Conservation (phyloP, 2,888 invertebrate species). For the Patella caerulea region DNA sequence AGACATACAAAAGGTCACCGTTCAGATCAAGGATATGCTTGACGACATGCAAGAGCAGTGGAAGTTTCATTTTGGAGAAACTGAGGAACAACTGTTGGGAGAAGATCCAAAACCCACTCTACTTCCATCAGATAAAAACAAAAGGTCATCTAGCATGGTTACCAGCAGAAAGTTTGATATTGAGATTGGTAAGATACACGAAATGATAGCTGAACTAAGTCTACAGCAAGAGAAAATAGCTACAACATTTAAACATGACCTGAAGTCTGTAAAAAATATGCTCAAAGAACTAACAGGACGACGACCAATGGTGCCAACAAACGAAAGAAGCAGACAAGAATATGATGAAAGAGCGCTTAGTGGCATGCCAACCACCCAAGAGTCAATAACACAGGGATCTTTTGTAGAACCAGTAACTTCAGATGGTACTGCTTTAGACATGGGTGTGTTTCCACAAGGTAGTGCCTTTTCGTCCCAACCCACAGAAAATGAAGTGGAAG, state of each 20-base stretch:
- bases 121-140: slow-evolving; percentile 25
- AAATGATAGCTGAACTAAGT: slow-evolving; percentile 45
- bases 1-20: slow-evolving; percentile 68
- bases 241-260: slow-evolving; percentile 49
- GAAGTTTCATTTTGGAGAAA: slow-evolving; percentile 50
- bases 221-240: slow-evolving; percentile 50
- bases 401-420: not conserved
- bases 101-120: slow-evolving; percentile 37
- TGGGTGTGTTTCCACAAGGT: not conserved
- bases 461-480: not conserved
- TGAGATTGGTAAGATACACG: slow-evolving; percentile 47
- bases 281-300: slow-evolving; percentile 33
- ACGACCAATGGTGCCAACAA: slow-evolving; percentile 8
- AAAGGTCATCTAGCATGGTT: slow-evolving; percentile 31
- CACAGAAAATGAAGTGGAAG: not conserved
- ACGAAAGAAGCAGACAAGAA: not conserved
- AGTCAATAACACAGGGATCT: not conserved
- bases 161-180: slow-evolving; percentile 50
- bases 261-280: slow-evolving; percentile 49
- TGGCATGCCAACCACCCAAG: not conserved
- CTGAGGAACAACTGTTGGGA: slow-evolving; percentile 24
- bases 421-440: not conserved
- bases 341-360: not conserved
- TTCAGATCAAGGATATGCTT: slow-evolving; percentile 66
- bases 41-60: slow-evolving; percentile 57